These are phyloP conservation scores for Urosaurus nigricauda DNA, from an alignment of 2,797 vertebrate genomes.

Conservation along the genomic window DNA sequence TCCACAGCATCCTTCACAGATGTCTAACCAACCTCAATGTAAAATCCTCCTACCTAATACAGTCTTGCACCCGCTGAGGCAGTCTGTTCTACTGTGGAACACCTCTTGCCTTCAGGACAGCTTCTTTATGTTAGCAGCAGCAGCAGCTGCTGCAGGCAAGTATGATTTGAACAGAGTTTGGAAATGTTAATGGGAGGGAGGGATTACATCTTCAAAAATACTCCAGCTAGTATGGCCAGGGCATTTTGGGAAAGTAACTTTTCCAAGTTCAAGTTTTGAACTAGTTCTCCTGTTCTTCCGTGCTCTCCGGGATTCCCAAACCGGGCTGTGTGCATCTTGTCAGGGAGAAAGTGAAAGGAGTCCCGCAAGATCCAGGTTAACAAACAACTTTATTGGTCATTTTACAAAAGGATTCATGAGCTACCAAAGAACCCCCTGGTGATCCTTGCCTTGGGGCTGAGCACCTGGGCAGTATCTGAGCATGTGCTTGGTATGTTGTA, in stretches of 20 bases:
- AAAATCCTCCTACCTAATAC: not conserved
- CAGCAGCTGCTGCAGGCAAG: no score
- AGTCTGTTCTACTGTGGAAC: not conserved
- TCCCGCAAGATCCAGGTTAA: slow-evolving; percentile 17
- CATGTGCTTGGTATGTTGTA: not conserved
- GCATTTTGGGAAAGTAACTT: not conserved
- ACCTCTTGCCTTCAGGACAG: not conserved
- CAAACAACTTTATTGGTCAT: slow-evolving; percentile 53
- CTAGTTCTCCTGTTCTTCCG: not conserved
- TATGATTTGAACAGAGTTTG: not conserved
- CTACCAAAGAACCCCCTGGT: slow-evolving; percentile 27
- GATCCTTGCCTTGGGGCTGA: not conserved
- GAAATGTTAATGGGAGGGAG: not conserved
- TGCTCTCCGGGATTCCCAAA: not conserved
- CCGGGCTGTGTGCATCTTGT: not conserved
- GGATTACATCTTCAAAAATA: not conserved
- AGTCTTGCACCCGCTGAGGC: no score
- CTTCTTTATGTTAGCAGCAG: no score
- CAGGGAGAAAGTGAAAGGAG: not conserved
- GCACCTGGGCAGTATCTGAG: slow-evolving; percentile 8
- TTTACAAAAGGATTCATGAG: slow-evolving; percentile 46
- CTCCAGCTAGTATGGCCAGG: not conserved
- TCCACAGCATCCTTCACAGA: not conserved
- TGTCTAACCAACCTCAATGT: no score
- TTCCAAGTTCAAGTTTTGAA: not conserved